Conservation (phyloP, 2,888 invertebrate species). For the Acrobasis repandana region DNA sequence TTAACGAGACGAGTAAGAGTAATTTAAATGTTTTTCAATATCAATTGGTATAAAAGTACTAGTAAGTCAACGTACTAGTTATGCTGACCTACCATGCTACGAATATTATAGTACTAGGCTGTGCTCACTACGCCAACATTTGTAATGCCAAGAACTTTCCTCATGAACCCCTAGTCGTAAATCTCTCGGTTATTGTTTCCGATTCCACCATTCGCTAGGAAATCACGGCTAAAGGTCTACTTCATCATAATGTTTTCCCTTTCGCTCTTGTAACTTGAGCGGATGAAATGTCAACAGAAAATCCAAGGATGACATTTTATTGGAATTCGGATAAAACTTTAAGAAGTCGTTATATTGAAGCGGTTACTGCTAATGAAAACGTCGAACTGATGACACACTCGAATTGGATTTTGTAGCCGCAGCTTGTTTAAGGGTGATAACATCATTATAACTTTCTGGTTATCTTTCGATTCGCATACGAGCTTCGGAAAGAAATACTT, state of each 20-base stretch:
- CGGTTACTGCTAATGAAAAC: background rate
- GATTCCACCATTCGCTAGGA: slow-evolving; percentile 26
- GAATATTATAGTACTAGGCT: slow-evolving; percentile 29
- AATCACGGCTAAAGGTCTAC: slow-evolving; percentile 26
- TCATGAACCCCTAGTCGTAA: slow-evolving; percentile 25
- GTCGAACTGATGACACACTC: too few relatives aligned
- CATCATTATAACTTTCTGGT: too few relatives aligned
- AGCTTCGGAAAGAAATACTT: too few relatives aligned
- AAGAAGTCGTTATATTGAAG: background rate
- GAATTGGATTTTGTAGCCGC: background rate
- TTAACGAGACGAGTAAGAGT: too few relatives aligned
- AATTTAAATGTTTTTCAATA: too few relatives aligned
- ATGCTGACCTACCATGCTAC: too few relatives aligned
- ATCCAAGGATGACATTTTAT: slow-evolving; percentile 4
- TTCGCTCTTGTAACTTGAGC: background rate
- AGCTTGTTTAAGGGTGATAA: background rate
- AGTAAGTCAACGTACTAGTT: too few relatives aligned
- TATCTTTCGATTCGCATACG: too few relatives aligned
- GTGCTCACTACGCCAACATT: slow-evolving; percentile 26
- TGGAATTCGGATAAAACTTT: background rate
- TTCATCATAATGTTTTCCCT: slow-evolving; percentile 18
- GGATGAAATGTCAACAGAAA: slow-evolving; percentile 12
- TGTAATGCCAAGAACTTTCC: slow-evolving; percentile 35
- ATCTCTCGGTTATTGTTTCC: slow-evolving; percentile 32
- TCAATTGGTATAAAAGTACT: too few relatives aligned